Conservation (phyloP, 1,140 invertebrate genomes). For the Magallana gigas region DNA sequence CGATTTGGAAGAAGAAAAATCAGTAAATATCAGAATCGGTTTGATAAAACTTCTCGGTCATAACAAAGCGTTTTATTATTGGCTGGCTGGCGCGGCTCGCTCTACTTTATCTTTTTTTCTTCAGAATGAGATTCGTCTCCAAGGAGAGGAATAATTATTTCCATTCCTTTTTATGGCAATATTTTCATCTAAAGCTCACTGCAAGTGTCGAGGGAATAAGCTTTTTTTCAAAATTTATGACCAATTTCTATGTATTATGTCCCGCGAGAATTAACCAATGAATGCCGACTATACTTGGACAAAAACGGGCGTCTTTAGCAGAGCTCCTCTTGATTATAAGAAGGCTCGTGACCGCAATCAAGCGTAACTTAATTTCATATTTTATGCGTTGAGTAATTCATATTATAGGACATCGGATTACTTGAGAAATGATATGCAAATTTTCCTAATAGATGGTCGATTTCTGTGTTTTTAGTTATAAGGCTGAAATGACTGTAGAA, state of each 20-base stretch:
- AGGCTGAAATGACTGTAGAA: too few relatives aligned
- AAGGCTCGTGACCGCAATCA: slow-evolving; percentile 1
- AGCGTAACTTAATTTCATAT: slow-evolving; percentile 24
- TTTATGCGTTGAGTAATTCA: slow-evolving; percentile 30
- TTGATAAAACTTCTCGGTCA: background rate
- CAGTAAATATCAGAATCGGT: background rate
- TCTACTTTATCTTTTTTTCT: slow-evolving; percentile 56
- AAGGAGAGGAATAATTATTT: slow-evolving; percentile 52
- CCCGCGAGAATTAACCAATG: slow-evolving; percentile 45
- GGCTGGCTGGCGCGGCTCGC: background rate
- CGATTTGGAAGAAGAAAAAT: slow-evolving; percentile 3
- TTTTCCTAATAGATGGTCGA: background rate
- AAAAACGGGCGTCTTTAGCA: slow-evolving; percentile 15
- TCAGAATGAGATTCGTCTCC: slow-evolving; percentile 45
- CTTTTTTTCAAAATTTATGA: slow-evolving; percentile 56
- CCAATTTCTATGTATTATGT: slow-evolving; percentile 54
- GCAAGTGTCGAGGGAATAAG: slow-evolving; percentile 41
- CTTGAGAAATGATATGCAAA: slow-evolving; percentile 13
- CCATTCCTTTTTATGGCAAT: slow-evolving; percentile 60
- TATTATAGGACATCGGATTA: slow-evolving; percentile 23
- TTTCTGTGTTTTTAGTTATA: too few relatives aligned
- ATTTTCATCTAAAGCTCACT: slow-evolving; percentile 63
- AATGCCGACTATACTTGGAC: background rate
- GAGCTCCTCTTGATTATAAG: slow-evolving; percentile 5
- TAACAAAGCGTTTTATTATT: slow-evolving; percentile 51